Evolutionary conservation across 2,888 invertebrate genomes (phyloP), one percentile per base, ranked within the genome.

Genomic region (Chloroclystis v-ata): DNA sequence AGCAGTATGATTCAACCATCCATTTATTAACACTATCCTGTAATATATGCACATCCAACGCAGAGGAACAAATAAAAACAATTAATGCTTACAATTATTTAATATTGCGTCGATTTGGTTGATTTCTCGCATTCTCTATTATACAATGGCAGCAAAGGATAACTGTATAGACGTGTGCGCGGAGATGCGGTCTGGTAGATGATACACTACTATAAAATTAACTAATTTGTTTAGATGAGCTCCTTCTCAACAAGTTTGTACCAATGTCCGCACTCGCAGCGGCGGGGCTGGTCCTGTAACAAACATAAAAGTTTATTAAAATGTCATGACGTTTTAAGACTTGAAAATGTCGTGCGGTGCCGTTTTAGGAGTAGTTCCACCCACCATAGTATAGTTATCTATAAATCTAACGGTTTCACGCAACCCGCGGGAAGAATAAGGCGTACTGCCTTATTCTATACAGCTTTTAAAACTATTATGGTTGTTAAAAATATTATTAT

Each of bases 181-280:
- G 52, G 62, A 55, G 70, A 78, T 75, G 77, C 81, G 71, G 67
- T 68, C 67, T 74, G 68, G 47, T 49, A 50, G 49, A 44, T 62
- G n/a, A n/a, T n/a, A n/a, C 72, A 81, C 85, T 84, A 84, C 83
- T 72, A 66, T 67, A 66, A 65, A 71, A 74, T 75, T 62, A 67
- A 69, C 61, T 65, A 77, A 68, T 81, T 70, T 62, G 54, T 69
- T 92, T 93, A 93, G 69, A 93, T 72, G 59, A 92, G 91, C 57
- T 91, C 88, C 82, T 93, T 94, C 79, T 94, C 93, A 49, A 93
- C 91, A 65, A 98, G 90, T 88, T 97, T 96, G 90, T 97, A 98
- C 97, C 97, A 98, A 78, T 97, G 93, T 47, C 99, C 99, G 79
- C 99, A 99, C 75, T 95, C 95, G 75, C 98, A 99, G 65, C 98